A percentile compares a stretch with the other conserved stretches of the same genome.
These are phyloP conservation scores for Teinopalpus imperialis DNA, from an alignment of 2,888 invertebrate genomes.

Conservation along the genomic window DNA sequence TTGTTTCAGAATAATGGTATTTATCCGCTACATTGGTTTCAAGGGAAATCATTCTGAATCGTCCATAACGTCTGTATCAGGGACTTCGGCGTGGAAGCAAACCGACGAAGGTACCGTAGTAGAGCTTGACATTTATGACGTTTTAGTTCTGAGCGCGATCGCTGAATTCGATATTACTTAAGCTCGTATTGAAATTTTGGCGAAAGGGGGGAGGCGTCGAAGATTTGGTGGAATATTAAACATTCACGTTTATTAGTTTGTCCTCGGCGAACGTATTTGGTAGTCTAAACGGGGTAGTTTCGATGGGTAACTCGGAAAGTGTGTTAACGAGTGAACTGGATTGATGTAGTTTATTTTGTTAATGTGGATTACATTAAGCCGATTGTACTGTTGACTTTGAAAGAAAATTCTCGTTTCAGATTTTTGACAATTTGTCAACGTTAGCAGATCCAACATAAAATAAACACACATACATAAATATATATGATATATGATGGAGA, in stretches of 20 bases:
- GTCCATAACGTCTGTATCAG: constrained; percentile 66
- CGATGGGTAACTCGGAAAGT: constrained; percentile 71
- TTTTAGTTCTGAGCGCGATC: constrained; percentile 45
- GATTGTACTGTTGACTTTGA: constrained; percentile 49
- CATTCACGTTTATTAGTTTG: constrained; percentile 81
- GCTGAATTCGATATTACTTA: constrained; percentile 63
- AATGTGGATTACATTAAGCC: constrained; percentile 64
- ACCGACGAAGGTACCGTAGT: constrained; percentile 41
- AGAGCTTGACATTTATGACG: constrained; percentile 42
- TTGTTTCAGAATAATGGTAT: constrained; percentile 80
- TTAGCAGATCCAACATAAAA: too few relatives aligned
- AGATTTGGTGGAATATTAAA: constrained; percentile 77
- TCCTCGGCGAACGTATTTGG: constrained; percentile 70
- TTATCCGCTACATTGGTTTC: constrained; percentile 81
- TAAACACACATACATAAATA: too few relatives aligned
- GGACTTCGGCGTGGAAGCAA: constrained; percentile 34
- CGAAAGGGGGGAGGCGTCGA: constrained; percentile 50
- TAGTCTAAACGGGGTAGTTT: constrained; percentile 74
- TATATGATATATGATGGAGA: too few relatives aligned
- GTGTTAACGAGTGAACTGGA: constrained; percentile 69
- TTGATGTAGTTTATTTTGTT: constrained; percentile 60
- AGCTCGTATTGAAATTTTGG: constrained; percentile 70
- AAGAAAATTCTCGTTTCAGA: constrained; percentile 42
- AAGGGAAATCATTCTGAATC: constrained; percentile 79
- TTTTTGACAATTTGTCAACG: too few relatives aligned